Conservation (phyloP, 2,797 vertebrate genomes). For the Luscinia megarhynchos region DNA sequence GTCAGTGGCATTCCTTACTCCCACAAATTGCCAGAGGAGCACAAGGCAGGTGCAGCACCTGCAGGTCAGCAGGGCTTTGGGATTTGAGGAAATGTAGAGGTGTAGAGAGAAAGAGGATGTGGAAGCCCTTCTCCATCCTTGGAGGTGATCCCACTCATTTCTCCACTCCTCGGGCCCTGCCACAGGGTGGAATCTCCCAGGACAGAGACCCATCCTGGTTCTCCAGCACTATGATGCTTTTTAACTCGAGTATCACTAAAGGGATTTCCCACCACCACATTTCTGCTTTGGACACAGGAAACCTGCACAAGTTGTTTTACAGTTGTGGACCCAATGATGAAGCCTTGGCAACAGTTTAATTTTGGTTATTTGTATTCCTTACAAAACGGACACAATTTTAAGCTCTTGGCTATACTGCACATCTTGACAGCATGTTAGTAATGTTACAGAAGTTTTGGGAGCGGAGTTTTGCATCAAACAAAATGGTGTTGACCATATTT, state of each 20-base stretch:
- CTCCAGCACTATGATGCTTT: background rate
- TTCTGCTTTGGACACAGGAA: background rate
- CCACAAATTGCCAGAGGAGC: background rate
- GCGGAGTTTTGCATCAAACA: background rate
- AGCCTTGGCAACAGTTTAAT: background rate
- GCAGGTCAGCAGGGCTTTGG: rapidly evolving
- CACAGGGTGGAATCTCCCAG: background rate
- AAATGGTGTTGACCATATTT: background rate
- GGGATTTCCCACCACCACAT: background rate
- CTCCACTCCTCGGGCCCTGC: background rate
- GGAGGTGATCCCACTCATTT: background rate
- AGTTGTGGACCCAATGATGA: background rate
- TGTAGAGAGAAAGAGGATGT: background rate
- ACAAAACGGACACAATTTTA: background rate
- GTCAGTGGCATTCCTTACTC: background rate
- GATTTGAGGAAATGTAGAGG: background rate
- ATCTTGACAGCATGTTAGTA: background rate
- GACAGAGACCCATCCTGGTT: background rate
- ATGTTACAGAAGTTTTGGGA: background rate
- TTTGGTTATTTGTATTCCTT: background rate
- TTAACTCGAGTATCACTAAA: background rate
- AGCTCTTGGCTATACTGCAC: background rate
- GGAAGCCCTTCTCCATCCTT: background rate
- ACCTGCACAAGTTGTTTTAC: background rate
- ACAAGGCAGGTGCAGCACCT: rapidly evolving